A percentile compares a stretch with the other conserved stretches of the same genome.
phyloP scores from a whole-genome alignment of 1,140 invertebrate species.

The Drosophila teissieri region DNA sequence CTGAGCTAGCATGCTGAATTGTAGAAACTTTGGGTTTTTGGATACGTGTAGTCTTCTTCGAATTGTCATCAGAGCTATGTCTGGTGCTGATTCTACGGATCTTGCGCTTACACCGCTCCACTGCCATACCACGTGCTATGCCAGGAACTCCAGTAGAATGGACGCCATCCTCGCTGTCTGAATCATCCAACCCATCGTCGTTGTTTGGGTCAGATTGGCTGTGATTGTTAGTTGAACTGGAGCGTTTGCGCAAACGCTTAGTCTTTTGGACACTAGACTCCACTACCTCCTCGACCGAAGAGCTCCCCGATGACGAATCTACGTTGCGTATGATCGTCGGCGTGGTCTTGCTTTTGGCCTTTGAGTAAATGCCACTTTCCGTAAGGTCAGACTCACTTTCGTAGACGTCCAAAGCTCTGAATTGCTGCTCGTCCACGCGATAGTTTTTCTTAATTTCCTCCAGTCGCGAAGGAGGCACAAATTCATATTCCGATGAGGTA shows the following conservation, averaged over 20 bases:
- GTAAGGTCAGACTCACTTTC: constrained; percentile 82
- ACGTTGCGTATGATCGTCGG: constrained; percentile 66
- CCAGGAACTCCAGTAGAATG: constrained; percentile 64
- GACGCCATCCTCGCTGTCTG: constrained; percentile 51
- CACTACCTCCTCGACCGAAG: constrained; percentile 54
- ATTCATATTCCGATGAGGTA: constrained; percentile 62
- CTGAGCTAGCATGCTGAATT: constrained; percentile 38
- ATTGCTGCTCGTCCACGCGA: constrained; percentile 73
- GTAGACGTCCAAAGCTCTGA: constrained; percentile 77
- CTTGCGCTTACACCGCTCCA: constrained; percentile 72
- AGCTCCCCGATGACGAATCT: constrained; percentile 50
- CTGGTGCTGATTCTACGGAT: constrained; percentile 36
- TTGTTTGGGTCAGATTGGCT: constrained; percentile 67
- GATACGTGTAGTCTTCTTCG: constrained; percentile 1
- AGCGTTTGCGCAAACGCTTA: constrained; percentile 74
- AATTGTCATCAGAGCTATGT: constrained; percentile 31
- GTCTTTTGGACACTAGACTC: constrained; percentile 55
- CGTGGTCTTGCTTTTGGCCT: constrained; percentile 49
- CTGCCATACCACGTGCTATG: constrained; percentile 71
- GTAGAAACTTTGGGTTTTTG: constrained; percentile 19
- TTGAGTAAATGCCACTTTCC: constrained; percentile 75
- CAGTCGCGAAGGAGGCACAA: constrained; percentile 63
- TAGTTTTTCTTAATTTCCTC: constrained; percentile 65
- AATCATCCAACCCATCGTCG: constrained; percentile 34
- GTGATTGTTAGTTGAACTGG: constrained; percentile 69